Base-by-base conservation (phyloP, 2,888 invertebrate genomes). In the Lymantria monacha region DNA sequence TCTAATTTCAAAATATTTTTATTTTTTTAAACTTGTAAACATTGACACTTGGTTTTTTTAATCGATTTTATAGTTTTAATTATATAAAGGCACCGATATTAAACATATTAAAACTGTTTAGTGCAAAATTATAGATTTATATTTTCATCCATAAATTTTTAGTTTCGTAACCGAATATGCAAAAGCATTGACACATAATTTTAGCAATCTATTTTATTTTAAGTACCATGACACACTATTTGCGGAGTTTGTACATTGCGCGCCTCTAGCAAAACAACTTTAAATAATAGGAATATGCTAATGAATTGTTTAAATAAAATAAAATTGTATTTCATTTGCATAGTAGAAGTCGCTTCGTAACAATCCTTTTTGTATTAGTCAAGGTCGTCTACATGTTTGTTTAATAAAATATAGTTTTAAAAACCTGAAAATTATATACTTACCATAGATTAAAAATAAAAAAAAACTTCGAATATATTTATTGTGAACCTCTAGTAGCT, bases 1-100 rank as follows among this genome's bases (percentile, higher is more conserved):
- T 64, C 68, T 53, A 67, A 67, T 59, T 67, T 60, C 41, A 51
- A 53, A 52, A 53, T 49, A 53, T 46, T 53, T 46, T 33, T 49
- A n/a, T 10, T 44, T 43, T 42, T 42, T 48, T 44, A 38, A 36
- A 14, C n/a, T 3, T 3, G 22, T 13, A 13, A 13, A 13, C 22
- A 40, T 12, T 9, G 12, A 36, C 36, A 36, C 36, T 36, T 36
- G 36, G 1, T 38, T 38, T 9, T 7, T 37, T 38, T 38, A n/a
- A n/a, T n/a, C 38, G 12, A 38, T 38, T 7, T 38, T 38, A 33
- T 33, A 22, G 5, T 22, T 22, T 5, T 22, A 22, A 22, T 22
- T 2, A 22, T 5, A 22, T 22, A 22, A 5, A 22, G 22, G 5
- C 22, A 22, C 22, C 5, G 22, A n/a, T n/a, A n/a, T n/a, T n/a